Conservation (phyloP, 1,140 invertebrate species). For the Macrobrachium rosenbergii region DNA sequence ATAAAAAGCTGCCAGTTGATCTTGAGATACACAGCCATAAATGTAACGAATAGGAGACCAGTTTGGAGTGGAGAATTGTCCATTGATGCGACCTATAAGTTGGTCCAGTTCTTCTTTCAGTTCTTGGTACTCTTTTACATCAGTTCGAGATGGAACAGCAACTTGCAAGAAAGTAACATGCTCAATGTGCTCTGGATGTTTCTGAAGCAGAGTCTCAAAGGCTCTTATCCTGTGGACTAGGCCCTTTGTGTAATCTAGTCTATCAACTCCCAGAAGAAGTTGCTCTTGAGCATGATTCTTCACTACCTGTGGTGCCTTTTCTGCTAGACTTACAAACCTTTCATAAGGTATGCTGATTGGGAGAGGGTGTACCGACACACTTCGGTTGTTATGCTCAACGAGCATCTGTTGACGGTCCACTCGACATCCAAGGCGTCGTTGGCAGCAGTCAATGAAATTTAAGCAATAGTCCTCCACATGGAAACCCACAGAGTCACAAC, state of each 20-base stretch:
- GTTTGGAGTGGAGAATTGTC: slow-evolving; percentile 76
- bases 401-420: slow-evolving; percentile 88
- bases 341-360: slow-evolving; percentile 90
- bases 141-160: slow-evolving; percentile 89
- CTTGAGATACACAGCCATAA: slow-evolving; percentile 86
- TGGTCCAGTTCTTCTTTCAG: slow-evolving; percentile 93
- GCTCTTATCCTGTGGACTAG: slow-evolving; percentile 86
- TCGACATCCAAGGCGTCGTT: slow-evolving; percentile 86
- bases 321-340: slow-evolving; percentile 85
- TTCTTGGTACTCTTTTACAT: slow-evolving; percentile 91
- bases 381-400: slow-evolving; percentile 88
- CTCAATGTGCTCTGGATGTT: slow-evolving; percentile 87
- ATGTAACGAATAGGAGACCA: slow-evolving; percentile 94
- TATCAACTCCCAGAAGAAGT: slow-evolving; percentile 87
- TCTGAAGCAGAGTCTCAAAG: slow-evolving; percentile 86
- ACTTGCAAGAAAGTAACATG: slow-evolving; percentile 78
- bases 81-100: slow-evolving; percentile 77
- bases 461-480: slow-evolving; percentile 92
- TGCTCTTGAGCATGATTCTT: slow-evolving; percentile 78
- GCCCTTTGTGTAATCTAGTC: slow-evolving; percentile 93
- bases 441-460: slow-evolving; percentile 93
- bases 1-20: slow-evolving; percentile 84
- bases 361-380: slow-evolving; percentile 84
- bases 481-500: slow-evolving; percentile 92
- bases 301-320: slow-evolving; percentile 78